phyloP scores from a whole-genome alignment of 2,797 vertebrate genomes.

The Rhinella marina region DNA sequence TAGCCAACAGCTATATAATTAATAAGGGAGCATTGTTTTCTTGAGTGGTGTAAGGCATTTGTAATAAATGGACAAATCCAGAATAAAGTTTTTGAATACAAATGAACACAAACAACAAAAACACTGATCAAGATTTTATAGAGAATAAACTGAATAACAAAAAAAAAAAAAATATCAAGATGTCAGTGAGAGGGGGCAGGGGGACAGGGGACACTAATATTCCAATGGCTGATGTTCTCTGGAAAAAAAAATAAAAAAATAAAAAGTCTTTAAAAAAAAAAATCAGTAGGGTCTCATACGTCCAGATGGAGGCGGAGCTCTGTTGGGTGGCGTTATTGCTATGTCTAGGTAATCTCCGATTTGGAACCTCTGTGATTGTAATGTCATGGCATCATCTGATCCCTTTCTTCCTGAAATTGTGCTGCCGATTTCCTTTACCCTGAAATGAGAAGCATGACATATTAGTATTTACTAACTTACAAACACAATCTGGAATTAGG shows the following conservation, averaged over 20 bases:
- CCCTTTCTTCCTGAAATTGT: constrained; percentile 95
- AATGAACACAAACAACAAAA: neutral
- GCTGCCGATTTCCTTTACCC: constrained; percentile 95
- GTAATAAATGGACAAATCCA: too few species aligned
- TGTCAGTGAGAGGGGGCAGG: too few species aligned
- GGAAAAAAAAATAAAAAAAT: too few species aligned
- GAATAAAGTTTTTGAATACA: neutral
- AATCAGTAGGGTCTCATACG: constrained; percentile 93
- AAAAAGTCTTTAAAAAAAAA: neutral
- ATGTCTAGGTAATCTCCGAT: constrained; percentile 98
- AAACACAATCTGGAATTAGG: too few species aligned
- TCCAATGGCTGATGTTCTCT: too few species aligned
- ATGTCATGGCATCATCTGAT: constrained; percentile 92
- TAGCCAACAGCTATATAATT: too few species aligned
- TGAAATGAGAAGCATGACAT: constrained; percentile 64
- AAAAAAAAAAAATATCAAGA: neutral
- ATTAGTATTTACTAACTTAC: neutral
- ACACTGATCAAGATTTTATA: neutral
- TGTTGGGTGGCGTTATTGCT: constrained; percentile 94
- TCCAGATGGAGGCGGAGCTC: constrained; percentile 84
- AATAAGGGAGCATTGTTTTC: too few species aligned
- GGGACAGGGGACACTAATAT: neutral
- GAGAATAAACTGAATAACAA: neutral
- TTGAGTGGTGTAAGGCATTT: too few species aligned
- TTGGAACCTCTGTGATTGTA: constrained; percentile 98